A percentile compares a stretch with the other conserved stretches of the same genome.
phyloP scores from a whole-genome alignment of 2,888 invertebrate species.

The Pachymerium ferrugineum region DNA sequence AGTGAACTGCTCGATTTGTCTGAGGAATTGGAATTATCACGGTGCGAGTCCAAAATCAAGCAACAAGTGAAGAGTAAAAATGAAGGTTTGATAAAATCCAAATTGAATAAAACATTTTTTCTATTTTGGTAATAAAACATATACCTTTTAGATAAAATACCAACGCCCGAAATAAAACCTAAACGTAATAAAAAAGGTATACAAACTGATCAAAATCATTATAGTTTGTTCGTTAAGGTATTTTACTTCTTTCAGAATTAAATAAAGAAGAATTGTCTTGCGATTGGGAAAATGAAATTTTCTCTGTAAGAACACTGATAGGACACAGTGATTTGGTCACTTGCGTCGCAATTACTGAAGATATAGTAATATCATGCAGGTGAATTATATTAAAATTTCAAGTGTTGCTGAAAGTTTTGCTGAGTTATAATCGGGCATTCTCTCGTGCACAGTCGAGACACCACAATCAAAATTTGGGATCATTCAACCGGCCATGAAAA shows the following conservation, averaged over 20 bases:
- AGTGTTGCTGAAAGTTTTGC: neutral
- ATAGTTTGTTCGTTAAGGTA: no score
- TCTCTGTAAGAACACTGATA: constrained; percentile 31
- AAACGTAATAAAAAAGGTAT: no score
- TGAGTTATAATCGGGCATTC: no score
- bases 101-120: no score
- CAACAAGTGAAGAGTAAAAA: neutral
- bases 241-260: neutral
- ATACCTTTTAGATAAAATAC: no score
- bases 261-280: neutral
- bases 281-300: constrained; percentile 31
- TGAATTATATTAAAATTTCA: neutral
- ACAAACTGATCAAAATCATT: no score
- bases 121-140: no score
- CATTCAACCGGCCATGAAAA: constrained; percentile 34
- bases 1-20: neutral
- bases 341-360: constrained; percentile 33
- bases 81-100: neutral
- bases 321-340: constrained; percentile 35
- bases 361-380: constrained; percentile 34
- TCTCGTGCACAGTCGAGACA: constrained; percentile 39
- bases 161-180: no score
- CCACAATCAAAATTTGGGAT: constrained; percentile 39
- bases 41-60: neutral
- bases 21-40: neutral